Evolutionary conservation across 2,113 vertebrate species (phyloP).

Genomic region (Pionites leucogaster): DNA sequence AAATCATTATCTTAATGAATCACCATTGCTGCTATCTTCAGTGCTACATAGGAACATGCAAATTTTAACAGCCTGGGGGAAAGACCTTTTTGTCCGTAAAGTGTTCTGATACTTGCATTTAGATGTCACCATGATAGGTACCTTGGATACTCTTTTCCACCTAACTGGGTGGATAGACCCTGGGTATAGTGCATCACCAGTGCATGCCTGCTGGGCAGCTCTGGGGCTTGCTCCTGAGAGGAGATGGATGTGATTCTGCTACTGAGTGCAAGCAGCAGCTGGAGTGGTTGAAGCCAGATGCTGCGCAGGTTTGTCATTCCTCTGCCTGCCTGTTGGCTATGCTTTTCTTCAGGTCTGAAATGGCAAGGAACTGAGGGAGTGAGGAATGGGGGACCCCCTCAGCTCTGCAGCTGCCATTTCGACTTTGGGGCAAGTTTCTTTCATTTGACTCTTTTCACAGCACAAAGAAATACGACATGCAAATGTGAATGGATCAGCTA

Average conservation of each 20-base stretch:
- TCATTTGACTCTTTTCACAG: neutral
- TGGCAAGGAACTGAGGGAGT: neutral
- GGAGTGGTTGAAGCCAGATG: neutral
- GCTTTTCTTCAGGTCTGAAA: neutral
- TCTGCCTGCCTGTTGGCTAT: neutral
- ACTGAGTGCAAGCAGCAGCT: neutral
- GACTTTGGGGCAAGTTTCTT: neutral
- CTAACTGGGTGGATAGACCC: neutral
- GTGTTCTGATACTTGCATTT: constrained; percentile 47
- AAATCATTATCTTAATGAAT: constrained; percentile 71
- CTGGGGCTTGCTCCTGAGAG: neutral
- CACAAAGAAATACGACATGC: neutral
- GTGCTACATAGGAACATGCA: constrained; percentile 49
- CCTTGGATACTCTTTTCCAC: constrained; percentile 8
- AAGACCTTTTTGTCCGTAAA: constrained; percentile 51
- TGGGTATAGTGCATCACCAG: neutral
- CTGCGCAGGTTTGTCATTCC: neutral
- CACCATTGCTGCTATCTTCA: constrained; percentile 58
- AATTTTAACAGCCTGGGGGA: constrained; percentile 47
- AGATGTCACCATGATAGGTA: constrained; percentile 48
- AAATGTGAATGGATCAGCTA: neutral
- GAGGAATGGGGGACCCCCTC: neutral
- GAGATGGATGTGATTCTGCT: neutral
- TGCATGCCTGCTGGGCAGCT: neutral
- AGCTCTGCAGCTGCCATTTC: neutral